Percentiles rank a stretch among this genome's conserved stretches.
phyloP scores from a whole-genome alignment of 2,888 invertebrate species.

The Andrena bicolor region DNA sequence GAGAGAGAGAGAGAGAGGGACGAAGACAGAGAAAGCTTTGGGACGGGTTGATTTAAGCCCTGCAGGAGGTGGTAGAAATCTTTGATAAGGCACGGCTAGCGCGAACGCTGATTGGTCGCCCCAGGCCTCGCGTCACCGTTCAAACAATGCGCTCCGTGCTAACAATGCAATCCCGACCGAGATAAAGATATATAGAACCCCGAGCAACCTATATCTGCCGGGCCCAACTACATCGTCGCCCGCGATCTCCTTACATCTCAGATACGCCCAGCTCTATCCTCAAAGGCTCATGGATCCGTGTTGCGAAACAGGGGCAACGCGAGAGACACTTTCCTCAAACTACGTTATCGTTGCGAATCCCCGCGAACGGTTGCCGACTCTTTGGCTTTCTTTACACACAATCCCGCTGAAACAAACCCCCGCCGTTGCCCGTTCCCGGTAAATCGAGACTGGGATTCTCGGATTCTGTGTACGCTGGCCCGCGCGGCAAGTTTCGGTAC shows the following conservation, averaged over 20 bases:
- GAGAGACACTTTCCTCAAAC: slow-evolving; percentile 31
- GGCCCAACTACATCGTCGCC: slow-evolving; percentile 51
- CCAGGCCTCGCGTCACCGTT: slow-evolving; percentile 78
- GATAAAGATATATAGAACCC: slow-evolving; percentile 76
- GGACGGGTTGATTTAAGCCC: slow-evolving; percentile 70
- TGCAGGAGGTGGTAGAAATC: slow-evolving; percentile 72
- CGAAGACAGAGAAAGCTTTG: slow-evolving; percentile 25
- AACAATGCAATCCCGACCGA: slow-evolving; percentile 82
- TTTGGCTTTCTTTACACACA: slow-evolving; percentile 23
- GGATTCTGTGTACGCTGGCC: slow-evolving; percentile 7
- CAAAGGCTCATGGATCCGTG: slow-evolving; percentile 55
- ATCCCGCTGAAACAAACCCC: slow-evolving; percentile 3
- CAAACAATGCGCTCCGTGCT: slow-evolving; percentile 80
- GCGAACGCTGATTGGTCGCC: slow-evolving; percentile 81
- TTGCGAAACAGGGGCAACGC: slow-evolving; percentile 46
- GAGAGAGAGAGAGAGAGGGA: too few species aligned
- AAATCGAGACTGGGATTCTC: slow-evolving; percentile 2
- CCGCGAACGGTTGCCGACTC: slow-evolving; percentile 17
- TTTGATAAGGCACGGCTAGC: slow-evolving; percentile 80
- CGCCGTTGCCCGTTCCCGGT: neutral
- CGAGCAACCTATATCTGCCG: slow-evolving; percentile 60
- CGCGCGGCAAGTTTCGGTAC: neutral
- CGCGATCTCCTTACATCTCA: slow-evolving; percentile 56
- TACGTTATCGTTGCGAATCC: slow-evolving; percentile 46
- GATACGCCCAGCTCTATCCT: slow-evolving; percentile 36